These are phyloP conservation scores for Hypena proboscidalis DNA, from an alignment of 2,888 invertebrate species.

Conservation along the genomic window DNA sequence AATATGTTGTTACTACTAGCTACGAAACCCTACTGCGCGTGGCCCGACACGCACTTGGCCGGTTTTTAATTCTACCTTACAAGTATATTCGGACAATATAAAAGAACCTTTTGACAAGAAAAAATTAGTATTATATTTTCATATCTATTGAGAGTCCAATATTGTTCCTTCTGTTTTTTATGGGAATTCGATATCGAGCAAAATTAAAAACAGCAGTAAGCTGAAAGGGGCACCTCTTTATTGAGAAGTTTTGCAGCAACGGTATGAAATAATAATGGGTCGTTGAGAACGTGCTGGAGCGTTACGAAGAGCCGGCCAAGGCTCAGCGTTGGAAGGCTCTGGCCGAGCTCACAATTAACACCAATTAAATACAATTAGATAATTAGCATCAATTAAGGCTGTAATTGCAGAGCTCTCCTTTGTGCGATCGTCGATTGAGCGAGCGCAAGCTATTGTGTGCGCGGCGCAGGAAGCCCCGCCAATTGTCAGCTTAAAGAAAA, in stretches of 20 bases:
- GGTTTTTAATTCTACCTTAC: conserved; percentile 8
- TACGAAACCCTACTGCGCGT: too few species aligned
- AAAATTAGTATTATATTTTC: conserved; percentile 12
- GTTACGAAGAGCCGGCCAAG: not conserved
- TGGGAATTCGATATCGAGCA: conserved; percentile 5
- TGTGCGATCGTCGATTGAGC: not conserved
- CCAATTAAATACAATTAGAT: conserved; percentile 14
- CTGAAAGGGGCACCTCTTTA: conserved; percentile 17
- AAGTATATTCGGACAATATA: not conserved
- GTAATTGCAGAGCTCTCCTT: not conserved
- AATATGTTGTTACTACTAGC: too few species aligned
- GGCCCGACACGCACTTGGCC: too few species aligned
- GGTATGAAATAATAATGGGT: conserved; percentile 14
- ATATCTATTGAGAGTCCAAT: conserved; percentile 18
- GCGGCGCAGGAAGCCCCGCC: not conserved
- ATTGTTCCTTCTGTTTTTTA: conserved; percentile 9
- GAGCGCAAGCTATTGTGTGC: not conserved
- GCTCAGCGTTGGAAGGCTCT: not conserved
- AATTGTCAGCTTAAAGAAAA: not conserved
- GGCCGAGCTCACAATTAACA: too few species aligned
- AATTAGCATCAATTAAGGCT: conserved; percentile 10
- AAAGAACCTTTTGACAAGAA: conserved; percentile 6
- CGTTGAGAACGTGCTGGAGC: conserved; percentile 11
- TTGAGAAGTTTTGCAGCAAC: conserved; percentile 14
- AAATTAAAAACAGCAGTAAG: conserved; percentile 7